Base-by-base conservation (phyloP, 2,797 vertebrate species). In the Syncerus caffer region DNA sequence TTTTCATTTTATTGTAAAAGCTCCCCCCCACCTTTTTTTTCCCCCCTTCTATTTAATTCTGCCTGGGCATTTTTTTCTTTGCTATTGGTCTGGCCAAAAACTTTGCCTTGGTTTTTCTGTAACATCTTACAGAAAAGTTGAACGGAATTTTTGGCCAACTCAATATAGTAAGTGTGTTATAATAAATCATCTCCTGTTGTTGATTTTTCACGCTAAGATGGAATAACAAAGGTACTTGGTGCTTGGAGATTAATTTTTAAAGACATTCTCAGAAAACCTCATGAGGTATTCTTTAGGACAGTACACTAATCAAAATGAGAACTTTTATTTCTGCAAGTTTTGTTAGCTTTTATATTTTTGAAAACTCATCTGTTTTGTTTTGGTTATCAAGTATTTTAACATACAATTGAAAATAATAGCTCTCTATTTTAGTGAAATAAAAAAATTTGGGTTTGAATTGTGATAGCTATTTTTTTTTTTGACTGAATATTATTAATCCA, bases 351-450 rank as follows among this genome's bases (percentile, higher is more conserved):
- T 85, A 7, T 78, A 76, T 50, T 88, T 92, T 93, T 60, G 31
- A 82, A 97, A 96, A 71, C 14, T 38, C 17, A 21, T 62, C 12
- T 62, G 42, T 96, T 96, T 95, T n/a, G 96, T 92, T 92, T 95
- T 82, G 50, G 4, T 58, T 78, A 85, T 58, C 1, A 3, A 86
- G 7, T 83, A 29, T 93, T 93, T 89, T 90, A 78, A 51, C 14
- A 79, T 55, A 62, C 29, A 88, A 71, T 42, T 93, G 60, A 95
- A 95, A 95, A 94, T 62, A 47, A 53, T 60, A 64, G 58, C 78
- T 50, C 31, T 96, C 17, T 50, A 47, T 88, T 94, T 79, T 60
- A 95, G 74, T 80, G 92, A 80, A 96, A 92, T 85, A 7, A 60
- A 93, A 90, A 87, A 27, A 11, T 9, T 60, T 60, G 53, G 7